Conservation (phyloP, 2,797 vertebrate genomes). For the Notamacropus eugenii region DNA sequence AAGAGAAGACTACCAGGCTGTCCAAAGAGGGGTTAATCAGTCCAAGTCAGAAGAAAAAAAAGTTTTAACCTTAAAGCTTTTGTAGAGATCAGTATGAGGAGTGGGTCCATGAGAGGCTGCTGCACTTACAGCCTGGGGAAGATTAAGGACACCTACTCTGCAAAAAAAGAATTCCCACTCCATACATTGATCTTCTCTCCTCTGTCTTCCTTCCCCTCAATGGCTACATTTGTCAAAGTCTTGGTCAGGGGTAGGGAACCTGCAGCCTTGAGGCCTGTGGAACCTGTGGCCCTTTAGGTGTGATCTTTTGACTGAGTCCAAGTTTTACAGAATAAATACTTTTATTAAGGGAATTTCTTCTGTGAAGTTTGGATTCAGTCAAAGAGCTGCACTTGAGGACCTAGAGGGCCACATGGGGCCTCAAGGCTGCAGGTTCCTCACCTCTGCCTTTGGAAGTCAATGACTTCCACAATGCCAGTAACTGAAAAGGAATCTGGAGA, state of each 20-base stretch:
- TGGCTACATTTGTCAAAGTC: not conserved
- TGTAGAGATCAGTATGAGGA: not conserved
- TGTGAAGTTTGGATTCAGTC: too few species aligned
- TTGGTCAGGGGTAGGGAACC: too few species aligned
- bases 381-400: too few species aligned
- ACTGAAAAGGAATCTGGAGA: not conserved
- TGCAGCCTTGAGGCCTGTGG: too few species aligned
- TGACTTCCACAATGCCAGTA: not conserved
- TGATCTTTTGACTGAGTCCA: too few species aligned
- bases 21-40: not conserved
- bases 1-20: not conserved
- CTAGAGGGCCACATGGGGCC: too few species aligned
- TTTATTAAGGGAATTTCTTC: too few species aligned
- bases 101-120: not conserved
- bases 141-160: not conserved
- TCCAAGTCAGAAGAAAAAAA: not conserved
- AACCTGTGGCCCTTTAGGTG: too few species aligned
- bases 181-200: not conserved
- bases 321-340: too few species aligned
- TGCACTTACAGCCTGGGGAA: not conserved
- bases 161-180: constrained; percentile 10
- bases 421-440: too few species aligned
- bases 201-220: not conserved
- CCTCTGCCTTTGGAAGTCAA: not conserved
- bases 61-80: not conserved